Conservation (phyloP, 2,113 vertebrate genomes). For the Craseonycteris thonglongyai region DNA sequence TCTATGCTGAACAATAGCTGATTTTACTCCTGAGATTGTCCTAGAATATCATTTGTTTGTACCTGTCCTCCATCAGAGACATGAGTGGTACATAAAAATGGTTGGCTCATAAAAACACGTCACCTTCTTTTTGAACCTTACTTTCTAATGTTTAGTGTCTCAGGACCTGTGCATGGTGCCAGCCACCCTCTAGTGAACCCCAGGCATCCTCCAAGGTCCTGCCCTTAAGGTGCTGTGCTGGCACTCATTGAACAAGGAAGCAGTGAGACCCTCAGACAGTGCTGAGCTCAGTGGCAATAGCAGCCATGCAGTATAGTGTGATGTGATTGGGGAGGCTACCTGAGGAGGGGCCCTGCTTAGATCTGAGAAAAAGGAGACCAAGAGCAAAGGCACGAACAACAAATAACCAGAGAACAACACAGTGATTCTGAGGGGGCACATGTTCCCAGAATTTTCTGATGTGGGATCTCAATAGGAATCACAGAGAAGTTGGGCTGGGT, state of each 20-base stretch:
- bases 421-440: no score
- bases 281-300: background rate
- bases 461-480: background rate
- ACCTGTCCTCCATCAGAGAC: background rate
- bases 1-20: background rate
- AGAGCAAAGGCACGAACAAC: background rate
- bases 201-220: fast-evolving
- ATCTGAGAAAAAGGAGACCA: background rate
- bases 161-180: background rate
- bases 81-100: background rate
- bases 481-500: background rate
- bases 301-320: background rate
- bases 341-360: background rate
- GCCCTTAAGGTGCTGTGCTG: background rate
- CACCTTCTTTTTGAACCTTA: background rate
- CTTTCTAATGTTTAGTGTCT: background rate
- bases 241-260: background rate
- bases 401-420: background rate
- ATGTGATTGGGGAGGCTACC: background rate
- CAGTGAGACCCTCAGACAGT: background rate
- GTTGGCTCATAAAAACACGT: no score
- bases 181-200: background rate
- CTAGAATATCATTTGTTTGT: background rate
- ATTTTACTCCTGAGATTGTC: background rate
- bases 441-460: fast-evolving